phyloP scores from a whole-genome alignment of 2,113 vertebrate species.

The Bubo bubo region DNA sequence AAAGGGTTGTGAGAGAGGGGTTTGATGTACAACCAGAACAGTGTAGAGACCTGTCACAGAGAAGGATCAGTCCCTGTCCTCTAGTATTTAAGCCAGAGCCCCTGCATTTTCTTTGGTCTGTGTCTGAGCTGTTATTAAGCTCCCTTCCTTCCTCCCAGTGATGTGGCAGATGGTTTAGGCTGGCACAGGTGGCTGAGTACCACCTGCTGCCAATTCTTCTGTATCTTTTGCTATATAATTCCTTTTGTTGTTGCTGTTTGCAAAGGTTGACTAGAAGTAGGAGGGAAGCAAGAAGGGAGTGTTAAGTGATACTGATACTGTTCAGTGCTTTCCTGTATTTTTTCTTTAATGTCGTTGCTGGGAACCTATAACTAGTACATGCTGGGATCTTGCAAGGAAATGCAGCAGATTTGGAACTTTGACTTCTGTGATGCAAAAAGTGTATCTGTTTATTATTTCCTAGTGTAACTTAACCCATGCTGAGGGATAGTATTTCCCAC shows the following conservation, averaged over 20 bases:
- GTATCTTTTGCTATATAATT: not conserved
- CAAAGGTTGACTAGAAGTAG: not conserved
- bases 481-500: not conserved
- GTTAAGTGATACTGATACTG: not conserved
- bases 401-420: not conserved
- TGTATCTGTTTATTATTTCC: not conserved
- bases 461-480: not conserved
- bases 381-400: not conserved
- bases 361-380: not conserved
- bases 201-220: not conserved
- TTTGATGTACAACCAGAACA: not conserved
- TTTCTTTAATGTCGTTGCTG: not conserved
- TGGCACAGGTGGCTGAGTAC: not conserved
- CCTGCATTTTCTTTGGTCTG: not conserved
- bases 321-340: not conserved
- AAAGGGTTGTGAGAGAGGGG: not conserved
- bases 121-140: not conserved
- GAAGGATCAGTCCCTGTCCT: not conserved
- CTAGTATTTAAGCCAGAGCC: not conserved
- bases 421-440: not conserved
- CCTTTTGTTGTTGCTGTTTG: not conserved
- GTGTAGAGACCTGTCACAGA: not conserved
- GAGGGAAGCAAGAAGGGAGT: not conserved
- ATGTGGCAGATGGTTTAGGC: conserved; percentile 42
- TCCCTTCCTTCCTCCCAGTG: not conserved